Conservation (phyloP, 2,797 vertebrate genomes). For the Lagocephalus sceleratus region DNA sequence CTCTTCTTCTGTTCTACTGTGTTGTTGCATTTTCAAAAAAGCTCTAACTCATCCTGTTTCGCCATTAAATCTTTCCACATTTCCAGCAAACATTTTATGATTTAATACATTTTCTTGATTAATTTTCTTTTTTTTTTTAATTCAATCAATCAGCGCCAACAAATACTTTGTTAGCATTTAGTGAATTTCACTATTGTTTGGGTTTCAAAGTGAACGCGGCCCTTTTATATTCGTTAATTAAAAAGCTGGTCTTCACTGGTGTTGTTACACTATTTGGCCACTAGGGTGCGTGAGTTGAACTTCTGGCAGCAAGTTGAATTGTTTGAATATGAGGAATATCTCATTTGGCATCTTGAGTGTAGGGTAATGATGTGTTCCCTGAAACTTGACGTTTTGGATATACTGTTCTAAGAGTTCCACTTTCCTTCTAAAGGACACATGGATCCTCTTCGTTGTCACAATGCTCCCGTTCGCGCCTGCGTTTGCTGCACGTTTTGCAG, state of each 20-base stretch:
- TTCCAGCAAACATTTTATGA: no score
- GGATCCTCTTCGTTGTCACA: constrained; percentile 1
- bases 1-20: neutral
- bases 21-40: neutral
- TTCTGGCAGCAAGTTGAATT: neutral
- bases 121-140: no score
- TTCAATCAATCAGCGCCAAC: no score
- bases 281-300: constrained; percentile 36
- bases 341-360: neutral
- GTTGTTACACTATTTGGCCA: constrained; percentile 18
- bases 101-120: no score
- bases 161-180: no score
- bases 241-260: neutral
- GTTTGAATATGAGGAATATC: neutral
- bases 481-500: constrained; percentile 43
- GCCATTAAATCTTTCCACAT: no score
- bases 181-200: no score
- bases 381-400: neutral
- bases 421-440: neutral
- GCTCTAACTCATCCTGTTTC: neutral
- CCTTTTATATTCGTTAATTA: neutral
- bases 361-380: neutral
- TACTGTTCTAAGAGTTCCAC: neutral
- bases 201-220: neutral
- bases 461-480: constrained; percentile 17